phyloP scores from a whole-genome alignment of 2,797 vertebrate species.

The Ctenopoma kingsleyae region DNA sequence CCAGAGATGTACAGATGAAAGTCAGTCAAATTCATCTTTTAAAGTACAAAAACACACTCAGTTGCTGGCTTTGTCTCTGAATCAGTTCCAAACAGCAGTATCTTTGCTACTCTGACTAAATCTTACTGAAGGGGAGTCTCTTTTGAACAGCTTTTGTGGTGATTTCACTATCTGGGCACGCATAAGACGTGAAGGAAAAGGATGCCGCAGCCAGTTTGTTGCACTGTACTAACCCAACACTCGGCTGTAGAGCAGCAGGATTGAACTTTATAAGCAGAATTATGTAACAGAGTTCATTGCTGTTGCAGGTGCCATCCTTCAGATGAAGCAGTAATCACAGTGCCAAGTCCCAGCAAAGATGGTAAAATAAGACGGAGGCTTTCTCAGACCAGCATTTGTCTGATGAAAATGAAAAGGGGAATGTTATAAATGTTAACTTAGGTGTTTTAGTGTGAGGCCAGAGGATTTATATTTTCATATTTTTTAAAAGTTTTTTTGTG shows the following conservation, averaged over 20 bases:
- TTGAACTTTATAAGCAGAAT: constrained; percentile 14
- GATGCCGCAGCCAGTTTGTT: constrained; percentile 32
- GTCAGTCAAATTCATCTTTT: constrained; percentile 33
- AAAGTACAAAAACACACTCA: constrained; percentile 12
- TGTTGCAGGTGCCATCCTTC: constrained; percentile 70
- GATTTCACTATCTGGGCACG: constrained; percentile 46
- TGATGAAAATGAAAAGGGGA: constrained; percentile 39
- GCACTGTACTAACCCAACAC: constrained; percentile 16
- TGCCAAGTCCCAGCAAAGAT: constrained; percentile 43
- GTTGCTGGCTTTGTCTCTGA: constrained; percentile 18
- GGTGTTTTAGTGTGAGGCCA: constrained; percentile 62
- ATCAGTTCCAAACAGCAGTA: constrained; percentile 29
- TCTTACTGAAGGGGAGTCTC: constrained; percentile 16
- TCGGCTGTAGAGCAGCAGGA: constrained; percentile 21
- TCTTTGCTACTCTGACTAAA: constrained; percentile 13
- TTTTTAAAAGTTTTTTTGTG: constrained; percentile 31
- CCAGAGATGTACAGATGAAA: constrained; percentile 39
- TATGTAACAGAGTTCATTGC: constrained; percentile 43
- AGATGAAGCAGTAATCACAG: constrained; percentile 57
- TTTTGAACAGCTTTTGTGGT: constrained; percentile 19
- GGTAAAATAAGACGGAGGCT: constrained; percentile 48
- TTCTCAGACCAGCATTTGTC: constrained; percentile 36
- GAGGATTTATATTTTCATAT: constrained; percentile 28
- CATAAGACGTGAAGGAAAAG: not conserved
- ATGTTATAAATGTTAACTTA: constrained; percentile 69